Conservation (phyloP, 2,113 vertebrate species). For the Acanthochromis polyacanthus region DNA sequence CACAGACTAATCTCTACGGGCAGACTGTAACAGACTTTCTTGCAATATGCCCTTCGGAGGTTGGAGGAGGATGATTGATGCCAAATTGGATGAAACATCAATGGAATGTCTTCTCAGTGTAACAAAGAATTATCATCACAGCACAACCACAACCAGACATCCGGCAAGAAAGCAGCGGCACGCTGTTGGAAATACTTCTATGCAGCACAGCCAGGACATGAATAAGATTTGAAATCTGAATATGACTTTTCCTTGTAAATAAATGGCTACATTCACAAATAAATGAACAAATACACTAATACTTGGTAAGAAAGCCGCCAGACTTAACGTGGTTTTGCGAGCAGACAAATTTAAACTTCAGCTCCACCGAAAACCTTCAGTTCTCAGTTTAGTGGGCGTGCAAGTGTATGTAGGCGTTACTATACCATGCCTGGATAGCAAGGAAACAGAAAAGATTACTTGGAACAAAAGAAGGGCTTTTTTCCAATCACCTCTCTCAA, state of each 20-base stretch:
- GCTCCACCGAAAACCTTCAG: not conserved
- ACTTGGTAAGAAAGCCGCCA: not conserved
- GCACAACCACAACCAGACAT: slow-evolving; percentile 12
- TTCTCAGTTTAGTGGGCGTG: not conserved
- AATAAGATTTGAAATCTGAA: not conserved
- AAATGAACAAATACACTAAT: not conserved
- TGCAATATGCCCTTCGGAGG: slow-evolving; percentile 20
- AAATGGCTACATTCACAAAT: not conserved
- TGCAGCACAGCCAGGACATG: not conserved
- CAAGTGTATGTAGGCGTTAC: not conserved
- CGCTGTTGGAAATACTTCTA: not conserved
- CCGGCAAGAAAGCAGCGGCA: not conserved
- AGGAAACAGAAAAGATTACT: too few relatives aligned
- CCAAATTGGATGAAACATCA: slow-evolving; percentile 29
- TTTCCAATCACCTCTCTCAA: not conserved
- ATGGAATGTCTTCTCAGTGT: slow-evolving; percentile 5
- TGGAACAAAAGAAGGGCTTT: not conserved
- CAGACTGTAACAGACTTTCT: not conserved
- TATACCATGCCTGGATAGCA: too few relatives aligned
- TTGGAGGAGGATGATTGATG: slow-evolving; percentile 7
- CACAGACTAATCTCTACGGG: slow-evolving; percentile 11
- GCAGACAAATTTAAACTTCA: not conserved
- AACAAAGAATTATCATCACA: slow-evolving; percentile 22
- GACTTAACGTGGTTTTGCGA: too few relatives aligned
- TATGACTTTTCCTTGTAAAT: not conserved